Evolutionary conservation across 2,888 invertebrate genomes (phyloP), one percentile per base, ranked within the genome.

Genomic region (Auanema freiburgensis): DNA sequence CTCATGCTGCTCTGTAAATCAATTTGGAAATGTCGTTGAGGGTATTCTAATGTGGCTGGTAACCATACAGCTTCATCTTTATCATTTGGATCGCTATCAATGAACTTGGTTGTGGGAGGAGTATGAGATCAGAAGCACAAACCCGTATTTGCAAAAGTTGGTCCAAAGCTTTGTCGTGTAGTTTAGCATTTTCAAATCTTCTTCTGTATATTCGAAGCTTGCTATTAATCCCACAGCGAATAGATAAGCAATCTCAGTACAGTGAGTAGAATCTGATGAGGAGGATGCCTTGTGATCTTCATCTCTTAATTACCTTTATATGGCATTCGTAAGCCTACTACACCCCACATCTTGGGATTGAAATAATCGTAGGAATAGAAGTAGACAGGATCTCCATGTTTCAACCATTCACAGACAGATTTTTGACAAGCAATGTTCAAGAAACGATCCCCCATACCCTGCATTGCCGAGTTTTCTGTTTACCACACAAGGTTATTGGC

Each of bases 191-290:
- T 60, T 53, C 23, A 54, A 12, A 54, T 60, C 60, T 8, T 40
- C 21, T 16, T 60, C 60, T 14, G 49, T 51, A 49, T 50, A 60
- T 18, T 41, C 46, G 8, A 33, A 33, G 8, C 33, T 33, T 3
- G 33, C 3, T 33, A 33, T 33, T 33, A 33, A 33, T 3, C 33
- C 33, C 3, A 33, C 33, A 18, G 77, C 78, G 25, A 80, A 65
- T 10, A 80, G 65, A 52, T 77, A 80, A 50, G 76, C 71, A 57
- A 80, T 65, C 41, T 80, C 80, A 50, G 70, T 69, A 51, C 79
- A 79, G 55, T 80, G 80, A 8, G 79, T 79, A 10, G 79, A 74
- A 4, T 72, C 78, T 77, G 66, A 33, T 71, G 65, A 41, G 18
- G 11, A 40, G 11, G 3, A 50, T 49, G 43, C 23, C 11, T 33